phyloP scores from a whole-genome alignment of 2,888 invertebrate species.

The Epistrophe eligans region DNA sequence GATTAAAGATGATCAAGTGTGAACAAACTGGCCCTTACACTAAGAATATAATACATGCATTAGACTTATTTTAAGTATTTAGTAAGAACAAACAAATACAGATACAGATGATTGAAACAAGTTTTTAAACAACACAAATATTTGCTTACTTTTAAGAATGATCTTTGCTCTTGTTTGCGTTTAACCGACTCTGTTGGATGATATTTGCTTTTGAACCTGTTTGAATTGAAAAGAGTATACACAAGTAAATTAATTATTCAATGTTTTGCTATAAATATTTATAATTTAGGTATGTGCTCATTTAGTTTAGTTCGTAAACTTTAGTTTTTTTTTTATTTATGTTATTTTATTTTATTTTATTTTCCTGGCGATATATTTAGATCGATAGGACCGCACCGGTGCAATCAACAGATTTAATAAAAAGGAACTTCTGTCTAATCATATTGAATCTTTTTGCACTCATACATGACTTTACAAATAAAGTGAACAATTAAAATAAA shows the following conservation, averaged over 20 bases:
- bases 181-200: constrained; percentile 98
- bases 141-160: constrained; percentile 89
- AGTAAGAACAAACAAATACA: background rate
- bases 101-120: too few relatives aligned
- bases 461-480: constrained; percentile 11
- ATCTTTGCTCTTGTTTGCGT: constrained; percentile 93
- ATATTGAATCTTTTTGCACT: background rate
- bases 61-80: too few relatives aligned
- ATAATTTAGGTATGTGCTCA: background rate
- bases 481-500: constrained; percentile 48
- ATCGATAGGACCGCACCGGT: constrained; percentile 45
- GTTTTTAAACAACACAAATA: background rate
- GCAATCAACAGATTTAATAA: constrained; percentile 23
- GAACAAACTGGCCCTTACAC: too few relatives aligned
- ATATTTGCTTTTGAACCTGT: constrained; percentile 99
- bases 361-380: constrained; percentile 23
- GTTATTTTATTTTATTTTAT: background rate
- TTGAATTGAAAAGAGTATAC: constrained; percentile 27
- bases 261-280: background rate
- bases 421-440: constrained; percentile 3
- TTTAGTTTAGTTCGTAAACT: background rate
- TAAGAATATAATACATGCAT: too few relatives aligned
- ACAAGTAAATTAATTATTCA: constrained; percentile 2
- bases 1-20: too few relatives aligned
- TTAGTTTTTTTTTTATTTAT: background rate